A percentile compares a stretch with the other conserved stretches of the same genome.
Evolutionary conservation across 2,888 invertebrate species (phyloP).

Genomic region (Eustalomyia histrio): DNA sequence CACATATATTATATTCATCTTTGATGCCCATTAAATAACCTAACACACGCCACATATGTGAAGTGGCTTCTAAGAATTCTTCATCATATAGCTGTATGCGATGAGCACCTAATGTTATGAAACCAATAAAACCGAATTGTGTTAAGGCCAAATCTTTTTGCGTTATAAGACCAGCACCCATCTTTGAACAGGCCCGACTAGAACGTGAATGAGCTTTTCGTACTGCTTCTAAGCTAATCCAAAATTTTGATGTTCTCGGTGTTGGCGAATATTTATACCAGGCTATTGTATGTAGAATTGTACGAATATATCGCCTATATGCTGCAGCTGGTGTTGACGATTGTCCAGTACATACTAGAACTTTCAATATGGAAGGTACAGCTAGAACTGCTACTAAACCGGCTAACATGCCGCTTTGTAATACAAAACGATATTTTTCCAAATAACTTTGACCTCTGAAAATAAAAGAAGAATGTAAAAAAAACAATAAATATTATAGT

Average conservation of each 20-base stretch:
- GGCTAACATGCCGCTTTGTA: conserved; percentile 86
- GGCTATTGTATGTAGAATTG: conserved; percentile 86
- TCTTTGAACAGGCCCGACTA: conserved; percentile 81
- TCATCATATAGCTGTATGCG: conserved; percentile 84
- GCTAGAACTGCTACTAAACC: conserved; percentile 88
- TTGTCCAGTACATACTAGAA: conserved; percentile 86
- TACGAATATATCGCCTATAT: conserved; percentile 89
- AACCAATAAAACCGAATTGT: conserved; percentile 93
- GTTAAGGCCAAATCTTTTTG: conserved; percentile 93
- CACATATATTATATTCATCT: conserved; percentile 88
- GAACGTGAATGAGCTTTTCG: conserved; percentile 85
- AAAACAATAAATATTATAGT: too few relatives aligned
- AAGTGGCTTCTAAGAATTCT: conserved; percentile 86
- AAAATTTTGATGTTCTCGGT: conserved; percentile 82
- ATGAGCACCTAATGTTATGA: conserved; percentile 83
- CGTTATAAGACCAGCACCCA: conserved; percentile 82
- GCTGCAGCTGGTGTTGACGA: conserved; percentile 84
- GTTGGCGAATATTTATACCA: conserved; percentile 83
- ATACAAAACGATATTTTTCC: conserved; percentile 84
- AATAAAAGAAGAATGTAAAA: conserved; percentile 57
- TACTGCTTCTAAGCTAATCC: conserved; percentile 85
- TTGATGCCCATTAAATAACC: conserved; percentile 91
- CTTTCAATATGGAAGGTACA: conserved; percentile 86
- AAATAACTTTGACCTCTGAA: conserved; percentile 87
- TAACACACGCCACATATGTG: conserved; percentile 91